These are phyloP conservation scores for Zaprionus capensis DNA, from an alignment of 1,140 invertebrate species.

Conservation along the genomic window DNA sequence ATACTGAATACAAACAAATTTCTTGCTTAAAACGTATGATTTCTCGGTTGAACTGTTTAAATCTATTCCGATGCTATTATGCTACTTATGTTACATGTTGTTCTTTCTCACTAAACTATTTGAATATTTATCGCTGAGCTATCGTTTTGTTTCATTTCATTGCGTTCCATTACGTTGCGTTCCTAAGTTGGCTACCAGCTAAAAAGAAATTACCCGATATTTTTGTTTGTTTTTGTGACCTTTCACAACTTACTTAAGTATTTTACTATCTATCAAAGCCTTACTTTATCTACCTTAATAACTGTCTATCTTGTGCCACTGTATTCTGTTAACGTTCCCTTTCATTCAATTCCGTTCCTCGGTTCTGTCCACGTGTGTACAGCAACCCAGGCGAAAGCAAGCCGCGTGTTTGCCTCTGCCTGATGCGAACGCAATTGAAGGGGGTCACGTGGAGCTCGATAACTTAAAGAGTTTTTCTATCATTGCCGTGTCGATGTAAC, in stretches of 20 bases:
- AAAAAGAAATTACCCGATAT: conserved; percentile 6
- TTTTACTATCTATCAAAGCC: conserved; percentile 16
- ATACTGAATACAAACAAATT: neutral
- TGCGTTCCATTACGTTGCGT: conserved; percentile 41
- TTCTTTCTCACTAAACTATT: conserved; percentile 15
- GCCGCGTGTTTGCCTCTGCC: conserved; percentile 31
- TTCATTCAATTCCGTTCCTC: conserved; percentile 37
- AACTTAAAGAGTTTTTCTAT: conserved; percentile 50
- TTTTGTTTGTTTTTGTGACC: conserved; percentile 4
- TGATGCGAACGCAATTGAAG: conserved; percentile 18
- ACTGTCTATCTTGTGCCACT: conserved; percentile 48
- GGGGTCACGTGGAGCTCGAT: conserved; percentile 27
- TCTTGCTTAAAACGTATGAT: conserved; percentile 18
- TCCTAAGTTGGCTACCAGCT: conserved; percentile 40
- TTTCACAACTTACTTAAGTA: conserved; percentile 12
- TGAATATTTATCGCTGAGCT: conserved; percentile 12
- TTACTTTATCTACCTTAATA: conserved; percentile 27
- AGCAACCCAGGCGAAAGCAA: conserved; percentile 21
- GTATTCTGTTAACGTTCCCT: conserved; percentile 35
- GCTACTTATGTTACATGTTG: conserved; percentile 26
- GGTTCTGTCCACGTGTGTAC: conserved; percentile 24
- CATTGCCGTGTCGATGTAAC: conserved; percentile 71
- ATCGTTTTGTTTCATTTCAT: conserved; percentile 43
- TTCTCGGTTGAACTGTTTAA: conserved; percentile 10
- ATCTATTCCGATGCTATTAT: conserved; percentile 13